A percentile compares a stretch with the other conserved stretches of the same genome.
Evolutionary conservation across 2,888 invertebrate species (phyloP).

Genomic region (Andrena dorsata): DNA sequence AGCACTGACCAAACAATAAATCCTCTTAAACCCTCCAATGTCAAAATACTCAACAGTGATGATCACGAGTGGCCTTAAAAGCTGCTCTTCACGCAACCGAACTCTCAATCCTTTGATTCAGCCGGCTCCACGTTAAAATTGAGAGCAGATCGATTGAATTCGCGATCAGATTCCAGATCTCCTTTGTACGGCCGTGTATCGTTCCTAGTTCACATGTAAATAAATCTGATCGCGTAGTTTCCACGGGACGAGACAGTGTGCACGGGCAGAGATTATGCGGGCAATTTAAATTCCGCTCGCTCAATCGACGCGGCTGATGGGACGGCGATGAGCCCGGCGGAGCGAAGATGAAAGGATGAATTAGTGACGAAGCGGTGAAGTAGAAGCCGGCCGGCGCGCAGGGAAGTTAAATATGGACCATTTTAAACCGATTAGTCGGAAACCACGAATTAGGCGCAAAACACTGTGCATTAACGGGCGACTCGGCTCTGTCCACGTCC

Average conservation of each 20-base stretch:
- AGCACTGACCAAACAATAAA: no score
- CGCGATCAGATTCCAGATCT: not conserved
- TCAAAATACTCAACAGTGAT: no score
- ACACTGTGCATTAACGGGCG: not conserved
- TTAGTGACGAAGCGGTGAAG: slow-evolving; percentile 10
- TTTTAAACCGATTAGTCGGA: slow-evolving; percentile 20
- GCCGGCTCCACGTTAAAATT: not conserved
- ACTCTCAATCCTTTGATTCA: not conserved
- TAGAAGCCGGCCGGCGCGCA: not conserved
- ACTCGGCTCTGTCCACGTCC: not conserved
- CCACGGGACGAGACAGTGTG: not conserved
- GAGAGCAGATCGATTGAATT: not conserved
- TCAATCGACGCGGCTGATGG: slow-evolving; percentile 16
- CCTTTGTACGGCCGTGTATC: not conserved
- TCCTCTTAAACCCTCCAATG: no score
- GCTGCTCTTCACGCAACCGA: no score
- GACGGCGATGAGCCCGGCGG: slow-evolving; percentile 11
- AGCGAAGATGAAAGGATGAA: slow-evolving; percentile 36
- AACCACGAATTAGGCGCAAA: slow-evolving; percentile 6
- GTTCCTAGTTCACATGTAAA: not conserved
- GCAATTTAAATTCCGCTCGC: slow-evolving; percentile 33
- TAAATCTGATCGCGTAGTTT: slow-evolving; percentile 24
- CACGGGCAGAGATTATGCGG: slow-evolving; percentile 21
- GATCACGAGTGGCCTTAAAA: no score
- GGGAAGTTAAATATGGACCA: slow-evolving; percentile 19